A percentile compares a stretch with the other conserved stretches of the same genome.
Conservation (phyloP, 2,797 vertebrate species). For the Bucorvus abyssinicus region DNA sequence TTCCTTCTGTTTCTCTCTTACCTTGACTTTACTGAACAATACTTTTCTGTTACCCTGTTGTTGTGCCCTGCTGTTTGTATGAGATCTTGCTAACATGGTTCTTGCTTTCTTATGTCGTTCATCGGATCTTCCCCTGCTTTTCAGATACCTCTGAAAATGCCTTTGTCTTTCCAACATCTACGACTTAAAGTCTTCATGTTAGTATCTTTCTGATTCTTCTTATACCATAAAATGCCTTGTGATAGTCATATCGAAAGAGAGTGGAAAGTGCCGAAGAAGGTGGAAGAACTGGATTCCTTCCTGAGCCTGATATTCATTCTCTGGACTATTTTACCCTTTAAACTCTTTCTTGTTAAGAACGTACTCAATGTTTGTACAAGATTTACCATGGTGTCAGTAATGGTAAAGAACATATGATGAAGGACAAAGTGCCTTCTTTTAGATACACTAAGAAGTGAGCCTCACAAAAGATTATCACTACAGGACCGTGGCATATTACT, state of each 20-base stretch:
- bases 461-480: neutral
- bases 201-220: neutral
- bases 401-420: neutral
- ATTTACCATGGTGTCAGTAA: neutral
- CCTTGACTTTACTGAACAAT: neutral
- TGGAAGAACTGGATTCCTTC: neutral
- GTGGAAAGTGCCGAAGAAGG: neutral
- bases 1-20: neutral
- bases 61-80: accelerated
- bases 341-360: neutral
- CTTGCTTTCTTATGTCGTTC: neutral
- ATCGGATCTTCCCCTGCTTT: neutral
- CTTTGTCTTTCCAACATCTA: neutral
- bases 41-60: neutral
- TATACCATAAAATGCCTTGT: neutral
- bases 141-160: neutral
- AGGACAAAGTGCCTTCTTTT: neutral
- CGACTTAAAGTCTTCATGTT: neutral
- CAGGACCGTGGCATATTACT: neutral
- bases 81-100: neutral
- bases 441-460: neutral
- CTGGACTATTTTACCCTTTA: neutral
- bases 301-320: neutral
- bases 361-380: neutral
- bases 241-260: no score